Conservation (phyloP, 2,113 vertebrate species). For the Syrrhaptes paradoxus region DNA sequence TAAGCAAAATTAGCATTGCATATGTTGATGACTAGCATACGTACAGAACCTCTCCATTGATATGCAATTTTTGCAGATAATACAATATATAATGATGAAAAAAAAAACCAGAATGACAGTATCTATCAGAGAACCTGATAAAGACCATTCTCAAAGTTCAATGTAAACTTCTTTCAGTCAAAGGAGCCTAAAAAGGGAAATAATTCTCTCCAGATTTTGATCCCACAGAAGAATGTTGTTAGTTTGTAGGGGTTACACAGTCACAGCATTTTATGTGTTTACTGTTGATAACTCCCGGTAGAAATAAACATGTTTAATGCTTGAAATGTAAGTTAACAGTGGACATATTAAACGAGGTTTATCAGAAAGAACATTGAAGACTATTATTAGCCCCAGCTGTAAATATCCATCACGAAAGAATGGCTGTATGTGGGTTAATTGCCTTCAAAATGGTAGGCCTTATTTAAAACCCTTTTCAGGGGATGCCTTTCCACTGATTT, state of each 20-base stretch:
- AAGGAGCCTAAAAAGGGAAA: neutral
- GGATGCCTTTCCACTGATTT: neutral
- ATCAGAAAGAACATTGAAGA: neutral
- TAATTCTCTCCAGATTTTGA: neutral
- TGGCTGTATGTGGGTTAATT: neutral
- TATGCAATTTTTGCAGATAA: neutral
- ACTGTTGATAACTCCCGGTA: neutral
- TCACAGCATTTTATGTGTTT: neutral
- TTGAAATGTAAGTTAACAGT: neutral
- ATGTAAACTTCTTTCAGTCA: neutral
- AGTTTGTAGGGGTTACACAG: neutral
- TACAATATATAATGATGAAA: neutral
- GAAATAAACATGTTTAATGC: neutral
- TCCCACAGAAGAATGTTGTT: neutral
- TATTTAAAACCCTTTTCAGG: neutral
- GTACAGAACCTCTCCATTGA: neutral
- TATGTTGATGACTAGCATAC: neutral
- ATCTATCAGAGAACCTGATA: neutral
- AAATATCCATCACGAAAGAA: neutral
- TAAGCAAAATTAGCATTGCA: neutral
- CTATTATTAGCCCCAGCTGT: neutral
- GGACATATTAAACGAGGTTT: neutral
- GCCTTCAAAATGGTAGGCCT: neutral
- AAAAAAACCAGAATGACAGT: neutral
- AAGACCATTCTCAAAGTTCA: neutral